Base-by-base conservation (phyloP, 1,140 invertebrate species). In the Drosophila ambigua region DNA sequence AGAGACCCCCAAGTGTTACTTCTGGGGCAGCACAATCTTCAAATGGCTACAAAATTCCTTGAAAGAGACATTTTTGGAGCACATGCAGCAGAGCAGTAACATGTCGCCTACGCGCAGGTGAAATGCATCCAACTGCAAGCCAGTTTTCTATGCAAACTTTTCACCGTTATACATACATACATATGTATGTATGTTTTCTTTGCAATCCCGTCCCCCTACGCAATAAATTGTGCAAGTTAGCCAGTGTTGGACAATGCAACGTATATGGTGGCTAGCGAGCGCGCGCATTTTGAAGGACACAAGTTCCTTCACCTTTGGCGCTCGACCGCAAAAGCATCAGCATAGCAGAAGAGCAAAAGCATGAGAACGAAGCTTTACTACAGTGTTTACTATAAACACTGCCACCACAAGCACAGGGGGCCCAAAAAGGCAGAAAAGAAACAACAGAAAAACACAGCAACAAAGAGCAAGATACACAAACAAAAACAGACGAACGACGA, bases 241-340 rank as follows among this genome's bases (percentile, higher is more conserved):
- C 11, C 55, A 73, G 63, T 63, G 60, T 44, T 48, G 62, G 41
- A 57, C 63, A 78, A 23, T 2, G 26, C 15, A 31, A 51, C 51
- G 15, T 4, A 53, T 35, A 39, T 39, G 0, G 5, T 11, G 26
- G 11, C 20, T 7, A n/a, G 20, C 44, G 45, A 75, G 72, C 82
- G 81, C 81, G 82, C 82, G 74, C 78, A 72, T 63, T 85, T 87
- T 76, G 82, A 87, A 87, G 82, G 82, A 87, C 82, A 87, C 55
- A 51, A 88, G 82, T 87, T 87, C 82, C 83, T 87, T 87, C 75
- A 87, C 82, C 82, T 79, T 79, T 81, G 20, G 31, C 58, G 60
- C 66, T 65, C 57, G 48, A 50, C 64, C 41, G 49, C 48, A 26
- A 35, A 23, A 49, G 16, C 44, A 75, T 43, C 59, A 50, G 44